phyloP scores from a whole-genome alignment of 2,797 vertebrate genomes.

The Limnodromus scolopaceus region DNA sequence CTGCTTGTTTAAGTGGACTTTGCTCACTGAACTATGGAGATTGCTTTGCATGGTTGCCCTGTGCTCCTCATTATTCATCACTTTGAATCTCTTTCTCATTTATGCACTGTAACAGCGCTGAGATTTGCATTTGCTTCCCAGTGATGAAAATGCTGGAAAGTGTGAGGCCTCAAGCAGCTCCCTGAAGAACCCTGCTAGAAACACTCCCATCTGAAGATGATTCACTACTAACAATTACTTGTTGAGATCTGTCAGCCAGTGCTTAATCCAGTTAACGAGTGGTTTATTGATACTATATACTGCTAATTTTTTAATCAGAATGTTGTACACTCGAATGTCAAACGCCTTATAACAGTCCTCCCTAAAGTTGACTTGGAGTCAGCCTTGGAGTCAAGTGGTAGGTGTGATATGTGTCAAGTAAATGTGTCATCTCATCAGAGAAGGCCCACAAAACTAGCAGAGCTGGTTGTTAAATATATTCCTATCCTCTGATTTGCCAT shows the following conservation, averaged over 20 bases:
- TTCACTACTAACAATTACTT: slow-evolving; percentile 28
- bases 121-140: slow-evolving; percentile 37
- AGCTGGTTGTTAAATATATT: neutral
- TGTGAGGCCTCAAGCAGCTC: slow-evolving; percentile 19
- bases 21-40: neutral
- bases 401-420: slow-evolving; percentile 38
- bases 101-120: neutral
- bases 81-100: slow-evolving; percentile 39
- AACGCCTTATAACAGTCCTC: slow-evolving; percentile 32
- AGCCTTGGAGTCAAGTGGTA: slow-evolving; percentile 36
- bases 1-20: neutral
- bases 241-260: slow-evolving; percentile 29
- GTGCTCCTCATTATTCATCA: slow-evolving; percentile 36
- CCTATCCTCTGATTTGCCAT: neutral
- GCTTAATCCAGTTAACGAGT: neutral
- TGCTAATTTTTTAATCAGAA: slow-evolving; percentile 50
- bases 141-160: neutral
- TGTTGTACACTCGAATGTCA: neutral
- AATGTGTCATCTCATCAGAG: neutral
- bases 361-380: slow-evolving; percentile 14
- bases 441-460: neutral
- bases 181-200: slow-evolving; percentile 3
- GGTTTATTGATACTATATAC: slow-evolving; percentile 37
- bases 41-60: slow-evolving; percentile 15
- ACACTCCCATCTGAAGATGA: slow-evolving; percentile 17